These are phyloP conservation scores for Tetanocera ferruginea DNA, from an alignment of 2,888 invertebrate species.

Conservation along the genomic window DNA sequence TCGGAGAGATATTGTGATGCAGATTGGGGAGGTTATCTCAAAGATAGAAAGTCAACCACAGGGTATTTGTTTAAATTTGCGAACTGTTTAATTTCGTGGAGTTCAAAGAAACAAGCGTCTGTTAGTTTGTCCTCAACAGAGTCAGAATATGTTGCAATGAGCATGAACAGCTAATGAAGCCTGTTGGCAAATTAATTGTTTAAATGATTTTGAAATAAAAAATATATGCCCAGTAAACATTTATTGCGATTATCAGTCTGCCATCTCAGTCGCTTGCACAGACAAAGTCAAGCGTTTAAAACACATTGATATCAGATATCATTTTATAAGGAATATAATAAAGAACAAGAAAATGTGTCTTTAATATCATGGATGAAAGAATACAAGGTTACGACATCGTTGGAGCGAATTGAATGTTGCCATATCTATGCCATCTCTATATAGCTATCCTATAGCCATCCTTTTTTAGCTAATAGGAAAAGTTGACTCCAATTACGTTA, in stretches of 20 bases:
- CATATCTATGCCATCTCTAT: too few species aligned
- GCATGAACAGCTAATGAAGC: neutral
- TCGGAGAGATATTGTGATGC: neutral
- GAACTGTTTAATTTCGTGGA: neutral
- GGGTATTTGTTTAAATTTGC: neutral
- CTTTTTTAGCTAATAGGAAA: too few species aligned
- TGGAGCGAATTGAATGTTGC: too few species aligned
- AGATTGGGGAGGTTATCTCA: neutral
- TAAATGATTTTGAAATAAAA: neutral
- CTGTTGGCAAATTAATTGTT: neutral
- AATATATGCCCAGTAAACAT: neutral
- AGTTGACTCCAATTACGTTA: too few species aligned
- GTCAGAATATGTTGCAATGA: neutral
- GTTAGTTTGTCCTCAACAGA: neutral
- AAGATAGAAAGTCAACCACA: neutral
- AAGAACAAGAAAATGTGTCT: neutral
- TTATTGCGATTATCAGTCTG: neutral
- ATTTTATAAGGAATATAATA: neutral
- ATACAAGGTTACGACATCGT: too few species aligned
- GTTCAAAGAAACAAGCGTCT: slow-evolving; percentile 5
- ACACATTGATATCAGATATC: neutral
- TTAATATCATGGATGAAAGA: too few species aligned
- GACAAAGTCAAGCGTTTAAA: neutral
- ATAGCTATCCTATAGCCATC: too few species aligned
- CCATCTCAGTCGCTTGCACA: neutral